Conservation (phyloP, 2,113 vertebrate species). For the Tetrao urogallus region DNA sequence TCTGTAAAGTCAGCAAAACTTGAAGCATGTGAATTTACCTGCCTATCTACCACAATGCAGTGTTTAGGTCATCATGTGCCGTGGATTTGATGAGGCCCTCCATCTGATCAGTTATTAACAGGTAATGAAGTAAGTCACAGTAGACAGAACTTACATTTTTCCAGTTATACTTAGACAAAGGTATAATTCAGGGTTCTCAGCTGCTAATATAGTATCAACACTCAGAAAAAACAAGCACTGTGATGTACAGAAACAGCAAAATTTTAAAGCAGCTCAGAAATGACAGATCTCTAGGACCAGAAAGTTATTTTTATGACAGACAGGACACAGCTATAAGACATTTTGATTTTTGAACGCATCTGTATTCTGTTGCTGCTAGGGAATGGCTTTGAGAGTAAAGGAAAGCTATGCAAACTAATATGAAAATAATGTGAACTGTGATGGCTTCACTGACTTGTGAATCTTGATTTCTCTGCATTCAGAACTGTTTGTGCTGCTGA, state of each 20-base stretch:
- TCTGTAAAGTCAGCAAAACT: neutral
- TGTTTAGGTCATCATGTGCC: neutral
- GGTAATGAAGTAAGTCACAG: neutral
- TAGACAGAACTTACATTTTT: neutral
- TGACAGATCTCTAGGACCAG: neutral
- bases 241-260: neutral
- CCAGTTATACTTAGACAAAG: neutral
- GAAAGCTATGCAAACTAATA: neutral
- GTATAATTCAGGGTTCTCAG: neutral
- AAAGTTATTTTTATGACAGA: neutral
- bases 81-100: neutral
- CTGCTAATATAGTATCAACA: neutral
- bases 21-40: neutral
- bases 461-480: neutral
- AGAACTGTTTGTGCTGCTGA: neutral
- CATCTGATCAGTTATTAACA: neutral
- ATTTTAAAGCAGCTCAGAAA: neutral
- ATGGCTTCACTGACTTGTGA: neutral
- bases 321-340: neutral
- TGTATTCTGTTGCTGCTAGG: neutral
- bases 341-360: neutral
- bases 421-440: neutral
- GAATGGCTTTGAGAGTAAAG: neutral
- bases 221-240: neutral
- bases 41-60: neutral